Base-by-base conservation (phyloP, 2,888 invertebrate species). In the Fabriciana adippe region DNA sequence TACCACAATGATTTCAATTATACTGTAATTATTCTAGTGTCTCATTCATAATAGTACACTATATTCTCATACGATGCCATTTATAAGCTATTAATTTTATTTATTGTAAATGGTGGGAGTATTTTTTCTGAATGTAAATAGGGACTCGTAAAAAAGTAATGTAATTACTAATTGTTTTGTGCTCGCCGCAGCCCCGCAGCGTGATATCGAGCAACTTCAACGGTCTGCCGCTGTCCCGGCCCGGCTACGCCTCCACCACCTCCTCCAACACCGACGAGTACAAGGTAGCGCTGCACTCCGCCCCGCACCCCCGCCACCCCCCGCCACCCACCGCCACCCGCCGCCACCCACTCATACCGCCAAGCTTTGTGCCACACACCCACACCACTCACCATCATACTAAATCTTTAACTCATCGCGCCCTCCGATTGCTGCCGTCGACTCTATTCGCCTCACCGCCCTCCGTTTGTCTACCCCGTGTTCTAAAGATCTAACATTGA, bases 141-240 rank as follows among this genome's bases (percentile, higher is more conserved):
- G 13, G 6, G 51, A 4, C n/a, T 21, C 3, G 11, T 47, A 53
- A 62, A 41, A 53, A 71, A 63, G 18, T 53, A 18, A 15, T 48
- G 60, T 63, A 55, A 62, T 56, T 72, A 73, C 63, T 69, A 60
- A 35, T 16, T 74, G 67, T 76, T 68, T 72, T 68, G 72, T 75
- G 68, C 68, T 75, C 67, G 71, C 70, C 71, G 75, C 85, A 89
- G 89, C 84, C 89, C 65, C 89, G 89, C 79, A 85, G 85, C 77
- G 87, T 84, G 76, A 79, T 84, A 67, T 79, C 87, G 71, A 86
- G 85, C 84, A 82, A 79, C 72, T 84, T 85, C 81, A 87, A 88
- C 79, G 91, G 88, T 48, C 83, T 89, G 77, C 88, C 88, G 62
- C 84, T 89, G 76, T 77, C 87, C 75, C 86, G 88, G 45, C 85